Evolutionary conservation across 2,113 vertebrate species (phyloP), one percentile per base, ranked within the genome.

Genomic region (Alethe diademata): DNA sequence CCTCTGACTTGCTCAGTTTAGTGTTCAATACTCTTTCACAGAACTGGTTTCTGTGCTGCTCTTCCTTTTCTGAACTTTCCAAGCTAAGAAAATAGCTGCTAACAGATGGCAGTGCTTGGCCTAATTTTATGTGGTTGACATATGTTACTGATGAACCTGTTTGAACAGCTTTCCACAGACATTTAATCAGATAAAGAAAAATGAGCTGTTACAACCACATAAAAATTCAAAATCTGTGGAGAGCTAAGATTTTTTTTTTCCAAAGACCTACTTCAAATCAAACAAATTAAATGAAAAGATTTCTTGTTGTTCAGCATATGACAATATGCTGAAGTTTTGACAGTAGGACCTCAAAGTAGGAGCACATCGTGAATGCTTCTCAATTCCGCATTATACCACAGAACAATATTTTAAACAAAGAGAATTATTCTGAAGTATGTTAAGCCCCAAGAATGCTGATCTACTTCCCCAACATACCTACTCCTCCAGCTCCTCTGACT

Each of bases 401-500:
- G 25, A 93, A 35, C n/a, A 70, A 53, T 64, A 85, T 71, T 97
- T 93, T 58, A 51, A 86, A 80, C 25, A 81, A 90, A 53, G 60
- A 90, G 42, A 89, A 64, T 83, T 94, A 92, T 73, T 92, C 50
- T 92, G 90, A 76, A 95, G 78, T 78, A 79, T 80, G 23, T 83
- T 74, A 94, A 96, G 51, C 56, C n/a, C 76, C 23, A 61, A 43
- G n/a, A 29, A 47, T 62, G 53, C 92, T 93, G 64, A 95, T 75
- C 47, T 73, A 12, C 29, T 70, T 38, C 76, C 81, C 51, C 79
- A 81, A 74, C 86, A 71, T 28, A 25, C 15, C 25, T 58, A 18
- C 29, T 61, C 35, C 14, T 25, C 33, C 40, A 38, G 53, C n/a
- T 50, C 8, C 50, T 53, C 51, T 61, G 22, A 20, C 36, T 86